Base-by-base conservation (phyloP, 2,113 vertebrate species). In the Monopterus albus region DNA sequence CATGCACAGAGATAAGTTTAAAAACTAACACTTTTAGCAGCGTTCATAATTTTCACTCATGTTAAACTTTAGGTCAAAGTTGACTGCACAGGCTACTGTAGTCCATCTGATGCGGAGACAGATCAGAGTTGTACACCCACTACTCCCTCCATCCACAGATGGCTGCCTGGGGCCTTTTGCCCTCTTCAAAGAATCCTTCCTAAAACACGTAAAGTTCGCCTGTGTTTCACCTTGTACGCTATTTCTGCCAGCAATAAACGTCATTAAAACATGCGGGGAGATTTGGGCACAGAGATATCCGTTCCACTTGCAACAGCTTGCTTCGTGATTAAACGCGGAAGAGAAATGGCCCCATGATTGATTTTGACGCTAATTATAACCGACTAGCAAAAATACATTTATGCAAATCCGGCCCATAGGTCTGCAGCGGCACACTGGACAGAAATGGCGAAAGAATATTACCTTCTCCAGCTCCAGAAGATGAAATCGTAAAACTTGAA, bases 401-500 rank as follows among this genome's bases (percentile, higher is more conserved):
- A 95, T 96, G 94, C 94, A 96, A 96, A 97, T 95, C 84, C 88
- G 87, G 81, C 81, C 85, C 69, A 84, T 81, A 90, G 88, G 87
- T 90, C 73, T 91, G 79, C 73, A 68, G 88, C 87, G 88, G 92
- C 93, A 88, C 90, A 89, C 55, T 88, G 90, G 92, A 92, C 92
- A 94, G 89, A 84, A 66, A 86, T 64, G 83, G 9, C 39, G 78
- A 86, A 81, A 49, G 45, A 73, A 79, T 93, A 94, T 96, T 98
- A 99, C 97, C 97, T 99, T 99, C 92, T 99, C 97, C 93, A 98
- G 95, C 94, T 99, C 97, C 96, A 99, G 92, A 88, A 99, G 96
- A 96, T 99, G 97, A 95, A 99, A 99, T 92, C 97, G 96, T 97
- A 99, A 96, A 95, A 99, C 97, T 96, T 99, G 97, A 95, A 99